phyloP scores from a whole-genome alignment of 23 tunicate species.

The Botrylloides violaceus region DNA sequence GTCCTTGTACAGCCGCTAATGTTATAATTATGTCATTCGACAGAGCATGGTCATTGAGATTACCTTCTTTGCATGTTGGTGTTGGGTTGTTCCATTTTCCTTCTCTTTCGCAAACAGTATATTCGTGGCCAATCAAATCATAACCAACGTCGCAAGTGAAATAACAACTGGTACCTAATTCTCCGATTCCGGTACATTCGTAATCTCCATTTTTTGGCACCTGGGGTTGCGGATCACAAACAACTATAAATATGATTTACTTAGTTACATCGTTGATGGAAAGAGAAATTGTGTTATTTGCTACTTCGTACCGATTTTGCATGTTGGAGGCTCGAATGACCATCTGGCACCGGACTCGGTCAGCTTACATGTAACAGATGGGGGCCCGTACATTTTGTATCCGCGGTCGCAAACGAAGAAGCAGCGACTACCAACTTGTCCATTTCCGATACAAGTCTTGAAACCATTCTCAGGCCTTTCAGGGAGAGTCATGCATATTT shows the following conservation, averaged over 20 bases:
- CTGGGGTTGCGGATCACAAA: background rate
- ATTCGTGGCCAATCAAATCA: background rate
- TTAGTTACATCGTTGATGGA: too few species aligned
- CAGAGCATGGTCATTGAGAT: too few species aligned
- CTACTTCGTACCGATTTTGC: background rate
- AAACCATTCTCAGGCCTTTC: background rate
- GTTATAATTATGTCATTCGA: too few species aligned
- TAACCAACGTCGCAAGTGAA: background rate
- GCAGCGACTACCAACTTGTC: background rate
- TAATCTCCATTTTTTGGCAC: background rate
- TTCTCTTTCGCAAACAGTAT: background rate
- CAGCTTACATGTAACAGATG: background rate
- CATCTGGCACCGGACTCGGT: background rate
- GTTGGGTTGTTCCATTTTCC: background rate
- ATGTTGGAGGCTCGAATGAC: background rate
- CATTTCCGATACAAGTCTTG: background rate
- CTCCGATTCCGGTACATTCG: background rate
- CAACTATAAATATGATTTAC: background rate
- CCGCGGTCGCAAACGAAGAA: background rate
- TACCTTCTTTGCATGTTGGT: background rate
- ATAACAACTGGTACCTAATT: background rate
- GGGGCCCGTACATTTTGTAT: background rate
- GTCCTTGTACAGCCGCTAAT: too few species aligned
- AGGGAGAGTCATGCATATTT: background rate
- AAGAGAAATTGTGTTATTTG: too few species aligned